Evolutionary conservation across 1,140 invertebrate genomes (phyloP).

Genomic region (Gryllus bimaculatus): DNA sequence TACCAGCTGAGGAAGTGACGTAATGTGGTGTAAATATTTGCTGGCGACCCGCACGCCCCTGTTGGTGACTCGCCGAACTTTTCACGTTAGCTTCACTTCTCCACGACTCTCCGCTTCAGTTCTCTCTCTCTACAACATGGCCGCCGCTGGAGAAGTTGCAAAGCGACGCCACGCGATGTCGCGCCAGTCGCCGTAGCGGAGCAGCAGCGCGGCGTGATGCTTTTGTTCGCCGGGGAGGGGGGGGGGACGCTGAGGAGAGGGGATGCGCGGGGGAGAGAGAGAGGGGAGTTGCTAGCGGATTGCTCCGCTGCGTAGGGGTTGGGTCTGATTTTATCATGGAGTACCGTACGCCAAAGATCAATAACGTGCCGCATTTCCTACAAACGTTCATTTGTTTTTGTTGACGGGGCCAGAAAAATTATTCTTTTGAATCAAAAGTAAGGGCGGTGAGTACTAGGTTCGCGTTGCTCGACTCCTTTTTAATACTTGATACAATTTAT

Average conservation of each 20-base stretch:
- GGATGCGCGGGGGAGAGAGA: not conserved
- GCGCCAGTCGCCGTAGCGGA: not conserved
- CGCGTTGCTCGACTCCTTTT: no score
- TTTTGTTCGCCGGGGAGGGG: no score
- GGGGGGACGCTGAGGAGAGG: not conserved
- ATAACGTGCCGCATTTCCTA: not conserved
- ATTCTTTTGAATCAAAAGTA: no score
- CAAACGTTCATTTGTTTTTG: no score
- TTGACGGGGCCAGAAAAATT: no score
- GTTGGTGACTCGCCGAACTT: not conserved
- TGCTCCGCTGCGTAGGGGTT: not conserved
- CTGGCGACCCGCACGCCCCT: not conserved
- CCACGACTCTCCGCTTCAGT: not conserved
- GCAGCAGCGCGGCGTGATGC: not conserved
- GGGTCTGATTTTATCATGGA: conserved; percentile 1
- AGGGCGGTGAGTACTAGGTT: no score
- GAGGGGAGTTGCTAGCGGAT: not conserved
- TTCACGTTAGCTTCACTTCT: not conserved
- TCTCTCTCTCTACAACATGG: not conserved
- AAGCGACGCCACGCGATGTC: not conserved
- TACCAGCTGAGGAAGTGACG: no score
- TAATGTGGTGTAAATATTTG: not conserved
- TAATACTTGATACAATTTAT: no score
- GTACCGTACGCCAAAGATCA: not conserved
- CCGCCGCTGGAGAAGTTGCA: not conserved